phyloP scores from a whole-genome alignment of 2,888 invertebrate species.

The Drosophila monieri region DNA sequence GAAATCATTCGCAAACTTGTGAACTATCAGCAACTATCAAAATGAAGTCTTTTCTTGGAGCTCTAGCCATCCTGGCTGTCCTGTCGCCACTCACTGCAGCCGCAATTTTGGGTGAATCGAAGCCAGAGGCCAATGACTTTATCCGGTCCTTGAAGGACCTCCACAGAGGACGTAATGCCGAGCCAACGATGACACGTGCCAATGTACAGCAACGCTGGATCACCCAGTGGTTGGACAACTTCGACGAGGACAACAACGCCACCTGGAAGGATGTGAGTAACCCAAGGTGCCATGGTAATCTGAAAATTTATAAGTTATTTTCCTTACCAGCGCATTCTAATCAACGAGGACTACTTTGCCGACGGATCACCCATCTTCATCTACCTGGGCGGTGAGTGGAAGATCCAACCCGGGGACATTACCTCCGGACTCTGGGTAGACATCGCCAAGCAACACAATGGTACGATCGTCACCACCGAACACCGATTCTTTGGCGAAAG shows the following conservation, averaged over 20 bases:
- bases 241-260: conserved; percentile 85
- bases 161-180: conserved; percentile 47
- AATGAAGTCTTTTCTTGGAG: conserved; percentile 47
- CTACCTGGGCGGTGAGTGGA: conserved; percentile 89
- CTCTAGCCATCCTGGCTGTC: conserved; percentile 37
- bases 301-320: background rate
- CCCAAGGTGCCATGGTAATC: too few relatives aligned
- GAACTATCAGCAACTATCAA: conserved; percentile 34
- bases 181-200: conserved; percentile 14
- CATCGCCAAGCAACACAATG: conserved; percentile 85
- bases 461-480: conserved; percentile 89
- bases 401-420: conserved; percentile 86
- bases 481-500: conserved; percentile 92
- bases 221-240: conserved; percentile 85
- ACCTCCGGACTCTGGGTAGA: conserved; percentile 86
- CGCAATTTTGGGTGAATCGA: conserved; percentile 26
- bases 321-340: conserved; percentile 82
- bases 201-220: conserved; percentile 83
- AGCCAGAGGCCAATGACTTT: conserved; percentile 37
- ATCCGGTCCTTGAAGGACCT: conserved; percentile 42
- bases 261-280: conserved; percentile 84
- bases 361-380: conserved; percentile 86
- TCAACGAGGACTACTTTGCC: conserved; percentile 82
- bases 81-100: conserved; percentile 41
- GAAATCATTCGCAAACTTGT: conserved; percentile 53